Conservation (phyloP, 2,113 vertebrate species). For the Glaucomys volans region DNA sequence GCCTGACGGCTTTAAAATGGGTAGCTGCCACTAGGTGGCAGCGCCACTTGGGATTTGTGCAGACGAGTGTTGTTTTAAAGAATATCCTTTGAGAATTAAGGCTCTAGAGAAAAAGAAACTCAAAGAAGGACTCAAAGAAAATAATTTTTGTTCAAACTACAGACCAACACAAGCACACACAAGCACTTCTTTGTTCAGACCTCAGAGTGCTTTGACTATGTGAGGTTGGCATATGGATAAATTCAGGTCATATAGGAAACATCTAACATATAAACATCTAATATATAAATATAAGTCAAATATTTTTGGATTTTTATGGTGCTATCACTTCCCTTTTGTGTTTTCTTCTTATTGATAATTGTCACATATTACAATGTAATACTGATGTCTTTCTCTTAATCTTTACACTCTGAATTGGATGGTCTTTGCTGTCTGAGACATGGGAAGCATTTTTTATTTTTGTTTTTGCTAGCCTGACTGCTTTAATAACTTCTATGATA, state of each 20-base stretch:
- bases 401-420: not conserved
- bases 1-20: not conserved
- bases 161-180: not conserved
- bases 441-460: not conserved
- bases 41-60: not conserved
- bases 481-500: not conserved
- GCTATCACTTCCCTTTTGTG: not conserved
- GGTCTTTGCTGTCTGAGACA: not conserved
- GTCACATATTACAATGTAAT: not conserved
- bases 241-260: not conserved
- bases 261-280: not conserved
- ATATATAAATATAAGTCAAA: not conserved
- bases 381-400: not conserved
- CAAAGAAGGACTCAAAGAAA: constrained; percentile 15
- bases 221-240: not conserved
- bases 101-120: not conserved
- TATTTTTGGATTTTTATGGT: not conserved
- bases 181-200: not conserved
- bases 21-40: not conserved
- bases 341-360: not conserved
- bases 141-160: not conserved
- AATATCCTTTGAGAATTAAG: not conserved
- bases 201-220: not conserved
- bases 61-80: not conserved
- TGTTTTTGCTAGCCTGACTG: not conserved